phyloP scores from a whole-genome alignment of 1,140 invertebrate genomes.

The Agrilus planipennis region DNA sequence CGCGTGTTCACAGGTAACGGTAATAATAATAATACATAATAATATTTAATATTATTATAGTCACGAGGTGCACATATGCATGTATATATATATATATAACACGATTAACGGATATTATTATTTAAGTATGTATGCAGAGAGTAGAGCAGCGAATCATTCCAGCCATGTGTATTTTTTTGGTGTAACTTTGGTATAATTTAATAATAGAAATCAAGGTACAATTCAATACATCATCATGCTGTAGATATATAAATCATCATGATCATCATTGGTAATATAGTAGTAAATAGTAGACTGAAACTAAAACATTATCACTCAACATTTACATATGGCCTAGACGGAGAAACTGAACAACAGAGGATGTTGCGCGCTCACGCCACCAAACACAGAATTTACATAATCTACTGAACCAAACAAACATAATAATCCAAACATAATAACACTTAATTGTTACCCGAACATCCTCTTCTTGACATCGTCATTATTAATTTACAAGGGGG shows the following conservation, averaged over 20 bases:
- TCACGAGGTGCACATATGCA: no score
- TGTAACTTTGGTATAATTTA: constrained; percentile 34
- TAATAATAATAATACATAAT: no score
- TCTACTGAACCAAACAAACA: constrained; percentile 15
- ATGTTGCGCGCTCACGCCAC: constrained; percentile 30
- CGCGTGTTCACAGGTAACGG: no score
- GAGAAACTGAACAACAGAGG: constrained; percentile 30
- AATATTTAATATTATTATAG: no score
- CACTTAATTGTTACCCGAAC: constrained; percentile 15
- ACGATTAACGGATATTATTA: no score
- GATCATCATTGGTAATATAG: constrained; percentile 4
- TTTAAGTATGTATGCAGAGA: no score
- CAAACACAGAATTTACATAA: constrained; percentile 23
- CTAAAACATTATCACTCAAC: constrained; percentile 30
- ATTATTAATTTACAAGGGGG: constrained; percentile 25
- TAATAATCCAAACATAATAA: constrained; percentile 19
- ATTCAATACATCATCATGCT: constrained; percentile 29
- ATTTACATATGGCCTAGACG: constrained; percentile 28
- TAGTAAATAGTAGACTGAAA: constrained; percentile 17
- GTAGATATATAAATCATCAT: constrained; percentile 7
- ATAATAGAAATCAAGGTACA: constrained; percentile 34
- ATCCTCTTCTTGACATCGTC: constrained; percentile 28
- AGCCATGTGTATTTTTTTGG: constrained; percentile 21
- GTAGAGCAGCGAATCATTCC: constrained; percentile 14
- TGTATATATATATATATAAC: no score